Conservation (phyloP, 2,797 vertebrate genomes). For the Clamator glandarius region DNA sequence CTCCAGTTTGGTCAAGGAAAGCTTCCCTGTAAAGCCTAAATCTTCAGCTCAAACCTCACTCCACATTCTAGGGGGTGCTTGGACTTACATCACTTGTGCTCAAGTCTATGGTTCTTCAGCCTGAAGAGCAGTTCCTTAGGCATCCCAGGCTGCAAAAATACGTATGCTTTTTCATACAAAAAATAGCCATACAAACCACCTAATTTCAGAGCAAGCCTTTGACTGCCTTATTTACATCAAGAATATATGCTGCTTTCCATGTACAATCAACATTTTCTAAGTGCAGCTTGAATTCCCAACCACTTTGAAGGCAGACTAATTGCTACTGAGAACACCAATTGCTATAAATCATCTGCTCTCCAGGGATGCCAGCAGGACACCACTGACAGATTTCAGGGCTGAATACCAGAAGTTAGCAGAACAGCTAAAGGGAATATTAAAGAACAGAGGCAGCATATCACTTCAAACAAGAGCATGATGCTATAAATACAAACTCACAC, state of each 20-base stretch:
- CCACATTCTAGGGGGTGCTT: not conserved
- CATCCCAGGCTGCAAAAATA: not conserved
- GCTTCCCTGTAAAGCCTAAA: not conserved
- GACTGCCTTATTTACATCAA: not conserved
- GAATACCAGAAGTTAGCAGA: not conserved
- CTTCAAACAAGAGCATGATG: not conserved
- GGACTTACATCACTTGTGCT: not conserved
- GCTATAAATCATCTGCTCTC: not conserved
- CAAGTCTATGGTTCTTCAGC: not conserved
- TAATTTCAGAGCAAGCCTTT: not conserved
- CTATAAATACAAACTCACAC: not conserved
- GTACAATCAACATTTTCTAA: not conserved
- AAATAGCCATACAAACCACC: not conserved
- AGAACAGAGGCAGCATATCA: not conserved
- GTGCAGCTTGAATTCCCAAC: not conserved
- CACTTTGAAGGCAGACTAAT: not conserved
- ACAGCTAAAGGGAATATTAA: not conserved
- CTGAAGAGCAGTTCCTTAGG: not conserved
- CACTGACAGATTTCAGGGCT: not conserved
- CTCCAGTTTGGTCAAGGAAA: not conserved
- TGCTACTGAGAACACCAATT: not conserved
- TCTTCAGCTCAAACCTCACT: not conserved
- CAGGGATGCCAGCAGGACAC: not conserved
- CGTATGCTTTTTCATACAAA: not conserved
- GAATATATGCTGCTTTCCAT: not conserved